Conservation (phyloP, 2,797 vertebrate species). For the Gastrophryne carolinensis region DNA sequence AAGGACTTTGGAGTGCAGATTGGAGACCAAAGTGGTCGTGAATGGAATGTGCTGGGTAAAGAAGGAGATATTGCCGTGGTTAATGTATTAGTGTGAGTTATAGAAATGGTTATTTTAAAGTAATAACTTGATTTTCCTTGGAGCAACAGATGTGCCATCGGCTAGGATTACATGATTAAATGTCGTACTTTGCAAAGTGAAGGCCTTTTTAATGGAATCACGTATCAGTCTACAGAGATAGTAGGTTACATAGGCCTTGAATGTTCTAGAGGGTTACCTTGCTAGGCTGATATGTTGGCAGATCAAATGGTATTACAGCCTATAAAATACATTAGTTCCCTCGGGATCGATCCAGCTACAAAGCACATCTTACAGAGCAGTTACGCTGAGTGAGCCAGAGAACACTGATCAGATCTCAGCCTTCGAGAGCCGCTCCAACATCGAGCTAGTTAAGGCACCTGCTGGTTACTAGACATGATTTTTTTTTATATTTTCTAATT, state of each 20-base stretch:
- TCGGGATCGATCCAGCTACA: constrained; percentile 26
- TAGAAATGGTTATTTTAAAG: background rate
- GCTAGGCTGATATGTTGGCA: constrained; percentile 13
- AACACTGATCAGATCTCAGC: background rate
- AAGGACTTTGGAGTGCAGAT: background rate
- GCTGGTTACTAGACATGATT: background rate
- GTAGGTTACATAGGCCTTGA: constrained; percentile 1
- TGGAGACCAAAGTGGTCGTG: background rate
- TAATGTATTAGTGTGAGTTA: background rate
- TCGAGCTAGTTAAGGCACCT: constrained; percentile 16
- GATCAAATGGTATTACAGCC: constrained; percentile 30
- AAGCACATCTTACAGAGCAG: constrained; percentile 1
- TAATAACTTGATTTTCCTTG: background rate
- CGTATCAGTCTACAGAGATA: background rate
- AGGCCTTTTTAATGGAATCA: constrained; percentile 5
- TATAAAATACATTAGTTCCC: constrained; percentile 38
- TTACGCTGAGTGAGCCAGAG: background rate
- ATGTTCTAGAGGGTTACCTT: background rate
- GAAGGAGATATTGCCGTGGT: background rate
- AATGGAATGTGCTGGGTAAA: background rate
- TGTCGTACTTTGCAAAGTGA: constrained; percentile 10
- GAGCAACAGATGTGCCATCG: constrained; percentile 21
- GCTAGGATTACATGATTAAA: background rate
- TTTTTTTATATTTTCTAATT: constrained; percentile 33
- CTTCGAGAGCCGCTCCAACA: background rate